Percentiles rank a stretch among this genome's conserved stretches.
Evolutionary conservation across 2,113 vertebrate species (phyloP).

Genomic region (Macquaria australasica): DNA sequence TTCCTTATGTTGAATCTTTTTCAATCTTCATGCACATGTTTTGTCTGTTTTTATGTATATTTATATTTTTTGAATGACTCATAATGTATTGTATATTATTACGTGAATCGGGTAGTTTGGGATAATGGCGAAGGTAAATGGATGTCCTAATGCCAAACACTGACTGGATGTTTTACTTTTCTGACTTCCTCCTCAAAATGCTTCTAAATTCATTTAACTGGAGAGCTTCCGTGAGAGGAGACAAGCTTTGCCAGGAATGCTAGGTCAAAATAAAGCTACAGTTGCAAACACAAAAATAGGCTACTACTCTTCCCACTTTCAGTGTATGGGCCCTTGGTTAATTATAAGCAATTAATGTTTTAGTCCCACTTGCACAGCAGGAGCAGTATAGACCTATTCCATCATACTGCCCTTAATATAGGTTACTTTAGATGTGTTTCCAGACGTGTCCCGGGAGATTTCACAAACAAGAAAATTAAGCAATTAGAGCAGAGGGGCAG

Average conservation of each 20-base stretch:
- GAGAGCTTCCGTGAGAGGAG: neutral
- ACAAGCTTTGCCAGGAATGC: neutral
- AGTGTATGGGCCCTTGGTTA: constrained; percentile 11
- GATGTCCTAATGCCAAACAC: neutral
- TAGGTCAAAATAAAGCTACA: neutral
- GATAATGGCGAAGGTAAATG: neutral
- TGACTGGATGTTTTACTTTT: neutral
- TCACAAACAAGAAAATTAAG: constrained; percentile 72
- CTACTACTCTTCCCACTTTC: neutral
- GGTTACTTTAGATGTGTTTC: constrained; percentile 49
- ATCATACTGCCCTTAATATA: constrained; percentile 51
- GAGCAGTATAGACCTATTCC: constrained; percentile 38
- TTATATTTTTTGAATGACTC: neutral
- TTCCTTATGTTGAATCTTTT: constrained; percentile 6
- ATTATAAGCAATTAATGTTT: constrained; percentile 45
- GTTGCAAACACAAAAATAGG: neutral
- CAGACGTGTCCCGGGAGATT: constrained; percentile 50
- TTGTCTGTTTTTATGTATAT: neutral
- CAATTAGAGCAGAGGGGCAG: constrained; percentile 63
- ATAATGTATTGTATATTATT: neutral
- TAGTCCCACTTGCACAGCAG: constrained; percentile 35
- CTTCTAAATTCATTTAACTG: neutral
- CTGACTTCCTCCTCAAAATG: neutral
- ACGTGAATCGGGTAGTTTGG: neutral
- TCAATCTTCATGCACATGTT: neutral